Base-by-base conservation (phyloP, 2,888 invertebrate genomes). In the Antitype chi region DNA sequence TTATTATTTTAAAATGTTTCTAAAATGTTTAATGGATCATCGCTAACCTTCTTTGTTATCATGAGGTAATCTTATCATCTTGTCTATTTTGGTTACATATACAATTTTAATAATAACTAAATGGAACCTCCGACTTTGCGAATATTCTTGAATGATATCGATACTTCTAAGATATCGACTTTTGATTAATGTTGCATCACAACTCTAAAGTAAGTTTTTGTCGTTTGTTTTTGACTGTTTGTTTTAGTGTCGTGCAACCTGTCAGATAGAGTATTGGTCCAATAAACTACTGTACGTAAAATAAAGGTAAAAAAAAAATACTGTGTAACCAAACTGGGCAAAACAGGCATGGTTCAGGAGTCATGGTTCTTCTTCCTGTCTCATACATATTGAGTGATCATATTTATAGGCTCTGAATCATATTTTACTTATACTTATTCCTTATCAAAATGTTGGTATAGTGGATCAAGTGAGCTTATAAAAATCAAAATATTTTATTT, bases 11-110 rank as follows among this genome's bases (percentile, higher is more conserved):
- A 70, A 17, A 78, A 69, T 86, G 84, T 90, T 76, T 89, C 88
- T 91, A 88, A 91, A 88, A 76, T 88, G 81, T 85, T 88, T 80
- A 77, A 66, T 73, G 75, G 81, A 76, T 86, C 89, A 90, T 91
- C 74, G 84, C 87, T 90, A 91, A 90, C 89, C 70, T 68, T 85
- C 78, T 89, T 88, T 72, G 62, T 85, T 75, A 25, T 77, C 57
- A 55, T 85, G 17, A 49, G 63, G 71, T 70, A 60, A 70, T 47
- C 4, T 25, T 62, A 28, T 69, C 70, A 76, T 80, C 70, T 67
- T 80, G 79, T 78, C 87, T 87, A 59, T 78, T 82, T 86, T 80
- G 85, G 85, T 87, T 85, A 85, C 81, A 72, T 25, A 47, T 23
- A 55, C 11, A 32, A 55, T 67, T 11, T n/a, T 11, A 17, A 32